Base-by-base conservation (phyloP, 2,888 invertebrate species). In the Brachyptera putata region DNA sequence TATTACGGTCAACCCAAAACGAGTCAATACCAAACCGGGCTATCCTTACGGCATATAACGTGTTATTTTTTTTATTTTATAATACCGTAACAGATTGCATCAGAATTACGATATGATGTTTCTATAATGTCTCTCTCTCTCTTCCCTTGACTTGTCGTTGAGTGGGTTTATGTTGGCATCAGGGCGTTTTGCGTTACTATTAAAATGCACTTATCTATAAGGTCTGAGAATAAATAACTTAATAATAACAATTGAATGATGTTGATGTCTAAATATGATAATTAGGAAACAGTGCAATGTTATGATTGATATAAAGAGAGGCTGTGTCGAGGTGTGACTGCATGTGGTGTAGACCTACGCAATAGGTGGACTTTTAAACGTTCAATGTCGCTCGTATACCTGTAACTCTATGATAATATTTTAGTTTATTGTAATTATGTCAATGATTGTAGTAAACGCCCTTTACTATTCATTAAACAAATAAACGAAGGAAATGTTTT, bases 191-290 rank as follows among this genome's bases (percentile, higher is more conserved):
- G n/a, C n/a, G n/a, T n/a, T n/a, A n/a, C n/a, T n/a, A n/a, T n/a
- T n/a, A n/a, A n/a, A n/a, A n/a, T n/a, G n/a, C n/a, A n/a, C n/a
- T n/a, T n/a, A n/a, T n/a, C n/a, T n/a, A n/a, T n/a, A n/a, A n/a
- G n/a, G n/a, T n/a, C n/a, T n/a, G n/a, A n/a, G n/a, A n/a, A n/a
- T n/a, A 30, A 50, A 50, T 50, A 50, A 25, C 25, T 22, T 50
- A 18, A 43, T 43, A 59, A 58, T 48, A 58, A 58, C 58, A 58
- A 58, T n/a, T 58, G 58, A 58, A 39, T 22, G 50, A 48, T 53
- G 57, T 22, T 41, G 13, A 34, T 34, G 60, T 60, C n/a, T n/a
- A n/a, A n/a, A n/a, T n/a, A 56, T 60, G 56, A n/a, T 55, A 48
- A 60, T 60, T 60, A 56, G 50, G 58, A 58, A 30, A 50, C n/a